Evolutionary conservation across 1,140 invertebrate species (phyloP).

Genomic region (Bombus vancouverensis): DNA sequence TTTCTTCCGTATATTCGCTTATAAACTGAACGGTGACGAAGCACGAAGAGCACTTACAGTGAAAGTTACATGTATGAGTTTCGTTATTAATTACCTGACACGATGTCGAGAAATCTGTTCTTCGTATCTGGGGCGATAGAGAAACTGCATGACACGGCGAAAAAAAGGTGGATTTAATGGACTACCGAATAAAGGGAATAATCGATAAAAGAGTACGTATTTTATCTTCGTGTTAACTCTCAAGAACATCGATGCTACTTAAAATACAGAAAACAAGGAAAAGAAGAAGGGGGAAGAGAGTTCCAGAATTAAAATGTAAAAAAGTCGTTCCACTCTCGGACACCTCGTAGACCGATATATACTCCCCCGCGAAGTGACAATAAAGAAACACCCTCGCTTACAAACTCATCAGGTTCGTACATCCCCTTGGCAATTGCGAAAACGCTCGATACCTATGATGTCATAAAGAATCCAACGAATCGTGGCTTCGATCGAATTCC

Average conservation of each 20-base stretch:
- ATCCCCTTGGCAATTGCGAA: background rate
- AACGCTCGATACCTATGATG: background rate
- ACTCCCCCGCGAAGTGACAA: background rate
- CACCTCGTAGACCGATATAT: too few relatives aligned
- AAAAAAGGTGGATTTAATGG: background rate
- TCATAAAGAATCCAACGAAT: slow-evolving; percentile 19
- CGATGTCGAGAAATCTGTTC: background rate
- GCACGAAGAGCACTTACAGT: background rate
- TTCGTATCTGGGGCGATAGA: background rate
- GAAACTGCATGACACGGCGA: background rate
- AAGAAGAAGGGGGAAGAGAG: rapidly evolving
- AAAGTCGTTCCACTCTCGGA: too few relatives aligned
- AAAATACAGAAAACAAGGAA: background rate
- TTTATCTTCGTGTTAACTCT: background rate
- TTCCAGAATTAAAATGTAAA: too few relatives aligned
- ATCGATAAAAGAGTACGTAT: too few relatives aligned
- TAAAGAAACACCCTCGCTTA: background rate
- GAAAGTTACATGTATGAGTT: background rate
- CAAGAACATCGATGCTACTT: background rate
- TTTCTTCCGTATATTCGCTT: background rate
- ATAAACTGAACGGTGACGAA: background rate
- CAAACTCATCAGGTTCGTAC: background rate
- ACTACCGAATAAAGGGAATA: background rate
- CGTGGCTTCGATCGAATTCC: slow-evolving; percentile 19
- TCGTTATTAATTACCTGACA: slow-evolving; percentile 4